Conservation (phyloP, 2,797 vertebrate genomes). For the Anas georgica region DNA sequence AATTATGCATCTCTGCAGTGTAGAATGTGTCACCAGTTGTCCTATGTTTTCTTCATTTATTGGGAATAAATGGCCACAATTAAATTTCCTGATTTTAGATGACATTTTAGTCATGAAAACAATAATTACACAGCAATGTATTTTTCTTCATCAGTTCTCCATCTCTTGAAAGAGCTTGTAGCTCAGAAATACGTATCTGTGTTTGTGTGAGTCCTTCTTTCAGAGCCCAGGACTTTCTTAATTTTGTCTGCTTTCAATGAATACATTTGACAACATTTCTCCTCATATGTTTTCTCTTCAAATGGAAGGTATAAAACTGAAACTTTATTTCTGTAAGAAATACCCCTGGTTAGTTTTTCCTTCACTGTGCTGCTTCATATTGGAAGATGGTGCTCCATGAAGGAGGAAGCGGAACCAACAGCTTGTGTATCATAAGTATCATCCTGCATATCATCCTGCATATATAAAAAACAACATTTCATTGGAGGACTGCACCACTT, state of each 20-base stretch:
- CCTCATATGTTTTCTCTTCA: not conserved
- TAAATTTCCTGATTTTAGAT: not conserved
- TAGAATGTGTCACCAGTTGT: not conserved
- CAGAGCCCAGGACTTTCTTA: not conserved
- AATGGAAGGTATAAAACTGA: not conserved
- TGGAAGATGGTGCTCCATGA: not conserved
- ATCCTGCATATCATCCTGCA: not conserved
- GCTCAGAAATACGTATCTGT: not conserved
- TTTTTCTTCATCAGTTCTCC: not conserved
- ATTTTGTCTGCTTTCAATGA: not conserved
- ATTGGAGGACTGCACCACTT: not conserved
- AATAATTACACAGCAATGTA: not conserved
- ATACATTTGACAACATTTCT: not conserved
- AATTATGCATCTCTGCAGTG: not conserved
- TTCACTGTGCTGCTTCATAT: not conserved
- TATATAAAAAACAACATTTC: not conserved
- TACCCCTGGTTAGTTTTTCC: not conserved
- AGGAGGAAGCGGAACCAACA: not conserved
- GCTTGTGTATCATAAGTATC: not conserved
- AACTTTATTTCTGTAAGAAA: not conserved
- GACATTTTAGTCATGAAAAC: not conserved
- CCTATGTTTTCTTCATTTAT: not conserved
- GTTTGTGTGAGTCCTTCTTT: not conserved
- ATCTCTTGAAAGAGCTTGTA: not conserved
- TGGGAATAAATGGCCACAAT: not conserved